Evolutionary conservation across 2,113 vertebrate genomes (phyloP), one percentile per base, ranked within the genome.

Genomic region (Channa maculata): DNA sequence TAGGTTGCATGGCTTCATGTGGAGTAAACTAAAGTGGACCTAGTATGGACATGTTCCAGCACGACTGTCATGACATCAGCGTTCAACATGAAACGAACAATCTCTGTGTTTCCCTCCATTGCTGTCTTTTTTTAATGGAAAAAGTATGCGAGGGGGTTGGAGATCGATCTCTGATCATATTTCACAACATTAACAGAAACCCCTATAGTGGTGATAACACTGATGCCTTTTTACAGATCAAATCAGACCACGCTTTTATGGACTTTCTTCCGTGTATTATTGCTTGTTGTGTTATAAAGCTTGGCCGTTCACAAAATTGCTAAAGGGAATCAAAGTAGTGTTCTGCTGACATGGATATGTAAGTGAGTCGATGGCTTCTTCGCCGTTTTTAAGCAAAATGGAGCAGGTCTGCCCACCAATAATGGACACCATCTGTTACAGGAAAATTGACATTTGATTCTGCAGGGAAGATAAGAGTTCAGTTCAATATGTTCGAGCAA

Each of bases 41-140:
- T 80, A 79, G 83, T 80, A 88, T 84, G 82, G 83, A 91, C 73
- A 80, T 58, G 80, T 77, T 87, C 83, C 67, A 87, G 80, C 50
- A 78, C 36, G 77, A 83, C 66, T 83, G 79, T 81, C 84, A 75
- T 81, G 83, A 81, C 81, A 86, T 88, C 77, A 80, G 57, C 65
- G 59, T 79, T 91, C 62, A 72, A 69, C 57, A 65, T 79, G 59
- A 87, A 83, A 82, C 11, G 8, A 77, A 79, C 37, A 46, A 37
- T 62, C 48, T n/a, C 5, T 15, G 8, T 6, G 14, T 5, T 38
- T 0, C 54, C 13, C 8, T n/a, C n/a, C 39, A 52, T 58, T 24
- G 14, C 63, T 48, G 49, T 72, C 50, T 78, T 14, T 69, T 67
- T 82, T 63, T 76, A 63, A 84, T 78, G 78, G 65, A 66, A 82